Evolutionary conservation across 2,888 invertebrate species (phyloP).

Genomic region (Hypena proboscidalis): DNA sequence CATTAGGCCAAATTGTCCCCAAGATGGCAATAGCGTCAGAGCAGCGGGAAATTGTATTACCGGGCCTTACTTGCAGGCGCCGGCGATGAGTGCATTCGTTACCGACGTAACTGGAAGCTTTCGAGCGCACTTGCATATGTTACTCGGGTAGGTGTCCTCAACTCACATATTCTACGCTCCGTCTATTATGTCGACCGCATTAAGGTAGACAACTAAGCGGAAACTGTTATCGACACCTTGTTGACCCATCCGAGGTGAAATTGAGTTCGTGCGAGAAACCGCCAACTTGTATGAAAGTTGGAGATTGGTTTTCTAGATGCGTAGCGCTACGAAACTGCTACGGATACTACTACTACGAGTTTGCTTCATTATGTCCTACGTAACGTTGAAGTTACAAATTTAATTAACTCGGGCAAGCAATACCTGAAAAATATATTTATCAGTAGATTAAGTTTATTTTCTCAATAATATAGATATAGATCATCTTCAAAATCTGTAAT

Average conservation of each 20-base stretch:
- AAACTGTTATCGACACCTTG: constrained; percentile 37
- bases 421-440: no score
- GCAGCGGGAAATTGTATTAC: constrained; percentile 79
- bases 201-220: constrained; percentile 20
- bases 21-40: constrained; percentile 71
- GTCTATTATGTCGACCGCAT: constrained; percentile 16
- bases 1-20: constrained; percentile 79
- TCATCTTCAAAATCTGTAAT: no score
- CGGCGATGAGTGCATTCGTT: constrained; percentile 78
- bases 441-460: no score
- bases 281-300: constrained; percentile 29
- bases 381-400: constrained; percentile 24
- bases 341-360: constrained; percentile 16
- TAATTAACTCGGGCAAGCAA: no score
- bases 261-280: constrained; percentile 28
- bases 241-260: constrained; percentile 32
- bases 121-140: constrained; percentile 59
- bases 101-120: constrained; percentile 61
- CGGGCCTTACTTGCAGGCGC: constrained; percentile 60
- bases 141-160: constrained; percentile 41
- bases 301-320: constrained; percentile 34
- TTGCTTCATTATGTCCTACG: constrained; percentile 27
- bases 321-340: constrained; percentile 34
- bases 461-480: no score
- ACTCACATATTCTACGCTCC: constrained; percentile 16